Conservation (phyloP, 1,140 invertebrate genomes). For the Eueides isabella region DNA sequence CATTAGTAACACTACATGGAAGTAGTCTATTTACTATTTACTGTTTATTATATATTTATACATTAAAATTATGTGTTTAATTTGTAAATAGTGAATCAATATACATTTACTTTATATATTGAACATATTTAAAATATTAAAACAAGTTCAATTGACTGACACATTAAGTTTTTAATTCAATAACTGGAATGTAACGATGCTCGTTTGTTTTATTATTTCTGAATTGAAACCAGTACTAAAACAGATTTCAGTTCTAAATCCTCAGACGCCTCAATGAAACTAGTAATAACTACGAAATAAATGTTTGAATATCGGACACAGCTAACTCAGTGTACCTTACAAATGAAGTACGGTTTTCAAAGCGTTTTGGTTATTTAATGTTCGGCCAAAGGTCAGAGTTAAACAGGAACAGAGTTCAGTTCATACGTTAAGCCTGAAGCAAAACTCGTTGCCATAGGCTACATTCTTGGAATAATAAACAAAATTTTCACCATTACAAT, state of each 20-base stretch:
- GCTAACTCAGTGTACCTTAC: neutral
- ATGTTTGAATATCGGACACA: constrained; percentile 1
- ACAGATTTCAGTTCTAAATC: neutral
- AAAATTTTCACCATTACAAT: neutral
- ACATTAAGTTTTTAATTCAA: no score
- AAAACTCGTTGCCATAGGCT: neutral
- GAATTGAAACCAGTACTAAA: neutral
- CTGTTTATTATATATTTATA: no score
- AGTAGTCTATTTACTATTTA: no score
- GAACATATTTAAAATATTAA: no score
- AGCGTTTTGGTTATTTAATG: constrained; percentile 7
- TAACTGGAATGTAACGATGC: no score
- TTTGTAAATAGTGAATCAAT: no score
- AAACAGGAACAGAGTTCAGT: neutral
- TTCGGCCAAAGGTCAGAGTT: neutral
- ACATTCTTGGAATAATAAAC: neutral
- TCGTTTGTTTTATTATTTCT: no score
- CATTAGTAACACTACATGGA: no score
- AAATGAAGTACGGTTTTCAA: constrained; percentile 1
- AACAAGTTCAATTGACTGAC: no score
- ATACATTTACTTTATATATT: no score
- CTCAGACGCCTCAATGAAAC: neutral
- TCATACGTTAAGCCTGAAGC: neutral
- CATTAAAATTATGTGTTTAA: no score
- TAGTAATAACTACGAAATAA: neutral